Evolutionary conservation across 1,140 invertebrate species (phyloP).

Genomic region (Rhizoglyphus robini): DNA sequence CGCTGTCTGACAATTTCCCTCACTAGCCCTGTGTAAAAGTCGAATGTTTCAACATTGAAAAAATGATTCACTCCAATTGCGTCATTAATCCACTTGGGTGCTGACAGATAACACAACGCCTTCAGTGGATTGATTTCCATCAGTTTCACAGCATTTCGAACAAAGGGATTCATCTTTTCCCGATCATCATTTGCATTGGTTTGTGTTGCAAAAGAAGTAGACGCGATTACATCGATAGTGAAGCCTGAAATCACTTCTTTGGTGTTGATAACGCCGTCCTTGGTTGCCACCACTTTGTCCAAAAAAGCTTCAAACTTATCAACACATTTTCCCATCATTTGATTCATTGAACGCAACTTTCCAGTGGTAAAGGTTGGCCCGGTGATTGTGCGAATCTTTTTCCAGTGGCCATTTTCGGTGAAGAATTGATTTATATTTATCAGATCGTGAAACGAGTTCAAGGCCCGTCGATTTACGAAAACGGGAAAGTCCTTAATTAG

Average conservation of each 20-base stretch:
- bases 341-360: neutral
- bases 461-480: slow-evolving; percentile 10
- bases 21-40: neutral
- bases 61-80: neutral
- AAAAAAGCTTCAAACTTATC: neutral
- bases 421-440: neutral
- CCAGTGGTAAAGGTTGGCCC: neutral
- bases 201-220: neutral
- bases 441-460: neutral
- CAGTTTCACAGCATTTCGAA: neutral
- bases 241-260: no score
- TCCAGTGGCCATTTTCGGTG: neutral
- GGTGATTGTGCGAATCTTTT: neutral
- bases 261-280: neutral
- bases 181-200: neutral
- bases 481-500: slow-evolving; percentile 10
- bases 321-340: neutral
- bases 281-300: neutral
- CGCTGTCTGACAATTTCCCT: neutral
- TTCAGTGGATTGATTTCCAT: neutral
- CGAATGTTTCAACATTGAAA: neutral
- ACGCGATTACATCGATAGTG: neutral
- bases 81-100: neutral
- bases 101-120: neutral
- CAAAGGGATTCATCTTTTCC: neutral